Evolutionary conservation across 2,113 vertebrate genomes (phyloP).

Genomic region (Pangasianodon gigas): DNA sequence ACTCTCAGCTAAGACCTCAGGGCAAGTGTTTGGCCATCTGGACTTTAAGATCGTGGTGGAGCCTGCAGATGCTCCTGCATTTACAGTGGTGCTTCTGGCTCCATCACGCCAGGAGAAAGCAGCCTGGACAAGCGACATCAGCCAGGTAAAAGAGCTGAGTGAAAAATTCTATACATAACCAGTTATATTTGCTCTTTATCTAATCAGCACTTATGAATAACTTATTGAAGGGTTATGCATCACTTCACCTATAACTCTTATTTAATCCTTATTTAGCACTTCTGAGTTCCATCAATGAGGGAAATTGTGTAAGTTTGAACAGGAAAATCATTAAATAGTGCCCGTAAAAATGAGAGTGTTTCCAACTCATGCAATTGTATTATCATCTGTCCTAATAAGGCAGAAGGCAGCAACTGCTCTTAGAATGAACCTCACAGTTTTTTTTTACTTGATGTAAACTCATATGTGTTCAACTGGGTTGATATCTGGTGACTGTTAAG

Average conservation of each 20-base stretch:
- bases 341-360: neutral
- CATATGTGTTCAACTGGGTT: neutral
- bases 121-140: conserved; percentile 98
- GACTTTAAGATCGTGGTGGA: conserved; percentile 97
- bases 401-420: neutral
- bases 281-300: neutral
- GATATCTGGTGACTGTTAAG: neutral
- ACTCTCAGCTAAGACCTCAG: conserved; percentile 83
- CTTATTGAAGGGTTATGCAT: neutral
- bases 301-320: neutral
- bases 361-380: neutral
- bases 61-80: conserved; percentile 81
- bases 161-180: no score
- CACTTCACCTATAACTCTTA: neutral
- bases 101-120: conserved; percentile 96
- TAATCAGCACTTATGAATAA: neutral
- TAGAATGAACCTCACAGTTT: neutral
- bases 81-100: conserved; percentile 91
- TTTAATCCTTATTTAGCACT: neutral
- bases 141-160: conserved; percentile 80
- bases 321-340: neutral
- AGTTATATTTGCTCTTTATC: neutral
- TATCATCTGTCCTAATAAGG: neutral
- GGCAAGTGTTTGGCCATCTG: conserved; percentile 92
- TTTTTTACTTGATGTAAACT: neutral